phyloP scores from a whole-genome alignment of 2,888 invertebrate species.

The Trissoscelio sp. region DNA sequence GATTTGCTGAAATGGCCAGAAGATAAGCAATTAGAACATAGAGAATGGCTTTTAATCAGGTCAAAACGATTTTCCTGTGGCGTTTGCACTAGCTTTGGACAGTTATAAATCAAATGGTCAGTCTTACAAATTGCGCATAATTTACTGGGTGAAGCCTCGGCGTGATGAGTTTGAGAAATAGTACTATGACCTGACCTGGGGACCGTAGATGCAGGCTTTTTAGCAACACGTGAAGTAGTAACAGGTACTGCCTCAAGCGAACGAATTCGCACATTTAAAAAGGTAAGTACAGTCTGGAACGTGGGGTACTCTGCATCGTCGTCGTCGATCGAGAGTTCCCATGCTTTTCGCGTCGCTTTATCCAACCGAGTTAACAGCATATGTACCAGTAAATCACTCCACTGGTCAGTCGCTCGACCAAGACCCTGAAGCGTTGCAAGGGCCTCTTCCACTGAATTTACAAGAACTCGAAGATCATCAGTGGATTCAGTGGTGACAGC shows the following conservation, averaged over 20 bases:
- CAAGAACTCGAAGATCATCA: background rate
- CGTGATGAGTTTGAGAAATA: background rate
- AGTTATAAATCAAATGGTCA: slow-evolving; percentile 5
- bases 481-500: background rate
- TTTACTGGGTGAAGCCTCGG: background rate
- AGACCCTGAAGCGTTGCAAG: background rate
- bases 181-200: background rate
- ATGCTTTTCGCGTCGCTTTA: background rate
- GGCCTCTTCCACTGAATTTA: background rate
- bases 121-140: background rate
- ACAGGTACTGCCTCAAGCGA: slow-evolving; percentile 6
- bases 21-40: slow-evolving; percentile 27
- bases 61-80: slow-evolving; percentile 5
- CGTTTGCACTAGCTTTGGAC: background rate
- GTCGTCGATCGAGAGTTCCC: background rate
- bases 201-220: background rate
- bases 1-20: background rate
- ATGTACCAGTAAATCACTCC: slow-evolving; percentile 18
- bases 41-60: background rate
- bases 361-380: background rate
- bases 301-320: background rate
- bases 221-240: background rate
- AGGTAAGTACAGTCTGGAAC: background rate
- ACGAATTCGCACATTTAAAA: background rate
- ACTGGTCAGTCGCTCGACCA: background rate